Percentiles rank a stretch among this genome's conserved stretches.
Conservation (phyloP, 2,797 vertebrate species). For the Nyctibius grandis region DNA sequence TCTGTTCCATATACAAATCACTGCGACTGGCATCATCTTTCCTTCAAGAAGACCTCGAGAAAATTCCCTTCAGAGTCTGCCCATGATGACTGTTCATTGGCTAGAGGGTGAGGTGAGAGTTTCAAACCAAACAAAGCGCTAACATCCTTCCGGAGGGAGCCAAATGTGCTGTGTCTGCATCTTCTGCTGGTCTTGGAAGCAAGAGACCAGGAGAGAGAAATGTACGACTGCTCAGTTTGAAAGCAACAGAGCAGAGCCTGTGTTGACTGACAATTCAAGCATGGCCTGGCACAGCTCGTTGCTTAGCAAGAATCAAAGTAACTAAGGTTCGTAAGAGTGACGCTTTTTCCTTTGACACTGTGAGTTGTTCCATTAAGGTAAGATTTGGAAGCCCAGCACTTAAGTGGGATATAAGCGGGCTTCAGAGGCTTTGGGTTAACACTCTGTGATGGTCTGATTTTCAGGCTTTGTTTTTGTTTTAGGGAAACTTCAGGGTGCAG, state of each 20-base stretch:
- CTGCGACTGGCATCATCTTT: neutral
- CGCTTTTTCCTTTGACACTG: neutral
- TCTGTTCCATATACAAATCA: neutral
- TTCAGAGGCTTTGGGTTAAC: neutral
- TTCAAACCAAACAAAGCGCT: slow-evolving; percentile 15
- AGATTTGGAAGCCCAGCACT: neutral
- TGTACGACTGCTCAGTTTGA: neutral
- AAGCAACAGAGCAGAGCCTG: neutral
- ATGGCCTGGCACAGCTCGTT: neutral
- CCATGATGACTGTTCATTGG: neutral
- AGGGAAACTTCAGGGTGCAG: neutral
- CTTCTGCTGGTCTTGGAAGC: neutral
- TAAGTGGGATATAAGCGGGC: neutral
- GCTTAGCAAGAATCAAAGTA: neutral
- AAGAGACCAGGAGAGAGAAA: neutral
- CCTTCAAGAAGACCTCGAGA: neutral
- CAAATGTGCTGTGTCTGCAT: slow-evolving; percentile 35
- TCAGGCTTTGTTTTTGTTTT: neutral
- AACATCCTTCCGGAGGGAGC: neutral
- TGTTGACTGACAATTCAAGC: neutral
- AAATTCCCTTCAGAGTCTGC: slow-evolving; percentile 26
- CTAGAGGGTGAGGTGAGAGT: neutral
- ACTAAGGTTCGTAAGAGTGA: neutral
- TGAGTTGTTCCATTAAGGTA: no score
- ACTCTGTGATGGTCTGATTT: neutral